Conservation (phyloP, 2,888 invertebrate species). For the Orthosia gracilis region DNA sequence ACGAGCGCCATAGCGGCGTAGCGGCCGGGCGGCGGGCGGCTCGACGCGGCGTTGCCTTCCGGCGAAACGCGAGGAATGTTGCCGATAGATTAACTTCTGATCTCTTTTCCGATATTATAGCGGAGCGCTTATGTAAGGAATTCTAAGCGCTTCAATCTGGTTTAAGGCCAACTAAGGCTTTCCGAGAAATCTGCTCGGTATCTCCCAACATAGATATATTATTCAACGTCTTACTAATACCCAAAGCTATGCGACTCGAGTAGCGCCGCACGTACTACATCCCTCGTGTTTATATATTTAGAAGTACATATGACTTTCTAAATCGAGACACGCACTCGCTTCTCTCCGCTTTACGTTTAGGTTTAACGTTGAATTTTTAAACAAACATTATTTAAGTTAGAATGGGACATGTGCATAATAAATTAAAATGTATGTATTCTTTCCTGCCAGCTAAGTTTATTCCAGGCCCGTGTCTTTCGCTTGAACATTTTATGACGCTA, state of each 20-base stretch:
- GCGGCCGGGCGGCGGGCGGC: conserved; percentile 71
- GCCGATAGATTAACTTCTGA: conserved; percentile 91
- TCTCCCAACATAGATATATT: conserved; percentile 70
- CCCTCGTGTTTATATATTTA: conserved; percentile 55
- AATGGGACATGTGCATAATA: conserved; percentile 57
- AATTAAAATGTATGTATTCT: conserved; percentile 59
- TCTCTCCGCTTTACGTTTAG: conserved; percentile 38
- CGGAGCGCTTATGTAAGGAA: conserved; percentile 89
- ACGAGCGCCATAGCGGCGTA: conserved; percentile 75
- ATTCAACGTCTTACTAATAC: conserved; percentile 65
- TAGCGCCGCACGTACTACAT: conserved; percentile 49
- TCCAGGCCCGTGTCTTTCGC: conserved; percentile 29
- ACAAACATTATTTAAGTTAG: conserved; percentile 49
- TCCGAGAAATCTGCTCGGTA: conserved; percentile 77
- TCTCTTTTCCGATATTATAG: conserved; percentile 91
- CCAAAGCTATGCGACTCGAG: conserved; percentile 55
- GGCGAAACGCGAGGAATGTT: conserved; percentile 90
- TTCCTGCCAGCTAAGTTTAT: conserved; percentile 50
- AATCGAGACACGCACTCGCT: conserved; percentile 49
- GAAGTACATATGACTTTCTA: conserved; percentile 56
- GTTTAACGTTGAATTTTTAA: conserved; percentile 54
- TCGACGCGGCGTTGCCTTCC: conserved; percentile 86
- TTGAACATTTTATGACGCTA: conserved; percentile 46
- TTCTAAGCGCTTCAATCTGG: conserved; percentile 89
- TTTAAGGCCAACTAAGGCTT: conserved; percentile 85